A percentile compares a stretch with the other conserved stretches of the same genome.
phyloP scores from a whole-genome alignment of 2,888 invertebrate species.

The Lepidocyrtinus sp. region DNA sequence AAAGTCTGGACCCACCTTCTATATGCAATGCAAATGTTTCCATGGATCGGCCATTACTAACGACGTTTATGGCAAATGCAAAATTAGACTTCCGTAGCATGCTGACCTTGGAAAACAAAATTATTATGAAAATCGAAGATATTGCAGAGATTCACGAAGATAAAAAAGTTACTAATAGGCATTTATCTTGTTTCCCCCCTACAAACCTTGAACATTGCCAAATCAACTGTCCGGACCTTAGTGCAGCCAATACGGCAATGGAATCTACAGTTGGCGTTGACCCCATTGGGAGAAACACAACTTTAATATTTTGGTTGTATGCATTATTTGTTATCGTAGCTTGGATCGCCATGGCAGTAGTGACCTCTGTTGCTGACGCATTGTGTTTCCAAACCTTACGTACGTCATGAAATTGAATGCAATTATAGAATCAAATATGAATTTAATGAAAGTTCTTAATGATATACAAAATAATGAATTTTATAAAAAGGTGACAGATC shows the following conservation, averaged over 20 bases:
- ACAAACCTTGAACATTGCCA: constrained; percentile 38
- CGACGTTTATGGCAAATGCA: constrained; percentile 22
- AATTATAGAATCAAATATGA: background rate
- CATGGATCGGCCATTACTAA: background rate
- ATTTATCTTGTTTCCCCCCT: constrained; percentile 25
- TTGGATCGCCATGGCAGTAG: constrained; percentile 89
- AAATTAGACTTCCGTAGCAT: constrained; percentile 9
- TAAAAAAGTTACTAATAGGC: background rate
- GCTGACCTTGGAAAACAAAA: constrained; percentile 21
- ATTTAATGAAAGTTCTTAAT: too few species aligned
- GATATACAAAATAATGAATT: background rate
- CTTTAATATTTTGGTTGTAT: constrained; percentile 82
- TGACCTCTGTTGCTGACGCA: constrained; percentile 90
- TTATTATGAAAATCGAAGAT: constrained; percentile 23
- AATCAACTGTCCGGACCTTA: constrained; percentile 48
- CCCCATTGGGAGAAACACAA: background rate
- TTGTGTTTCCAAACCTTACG: constrained; percentile 90
- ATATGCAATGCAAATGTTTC: constrained; percentile 14
- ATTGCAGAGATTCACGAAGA: background rate
- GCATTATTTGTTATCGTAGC: constrained; percentile 82
- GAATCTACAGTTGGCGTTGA: background rate
- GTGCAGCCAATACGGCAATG: constrained; percentile 33
- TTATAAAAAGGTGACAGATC: constrained; percentile 78
- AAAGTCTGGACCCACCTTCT: background rate
- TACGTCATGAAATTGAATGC: too few species aligned